phyloP scores from a whole-genome alignment of 2,113 vertebrate genomes.

The Coreoperca whiteheadi region DNA sequence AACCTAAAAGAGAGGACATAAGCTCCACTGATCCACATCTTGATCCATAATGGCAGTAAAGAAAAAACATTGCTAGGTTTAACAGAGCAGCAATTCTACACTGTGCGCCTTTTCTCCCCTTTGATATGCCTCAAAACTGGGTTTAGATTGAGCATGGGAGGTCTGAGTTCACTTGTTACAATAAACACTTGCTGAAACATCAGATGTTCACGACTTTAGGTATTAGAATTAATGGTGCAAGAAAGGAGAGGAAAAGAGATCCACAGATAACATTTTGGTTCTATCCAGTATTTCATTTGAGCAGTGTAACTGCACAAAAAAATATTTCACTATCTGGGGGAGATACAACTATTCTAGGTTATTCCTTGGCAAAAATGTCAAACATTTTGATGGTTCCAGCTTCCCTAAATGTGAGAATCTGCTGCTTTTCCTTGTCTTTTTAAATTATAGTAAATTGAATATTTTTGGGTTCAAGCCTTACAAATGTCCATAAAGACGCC shows the following conservation, averaged over 20 bases:
- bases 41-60: conserved; percentile 32
- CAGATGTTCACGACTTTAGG: not conserved
- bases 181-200: conserved; percentile 18
- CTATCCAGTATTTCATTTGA: not conserved
- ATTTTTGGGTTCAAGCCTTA: no score
- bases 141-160: conserved; percentile 18
- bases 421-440: not conserved
- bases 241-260: not conserved
- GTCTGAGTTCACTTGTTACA: conserved; percentile 20
- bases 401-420: not conserved
- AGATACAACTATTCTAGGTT: no score
- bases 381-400: not conserved
- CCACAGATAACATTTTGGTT: not conserved
- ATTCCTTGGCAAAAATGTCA: not conserved
- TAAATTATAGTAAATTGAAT: not conserved
- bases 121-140: conserved; percentile 7
- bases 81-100: not conserved
- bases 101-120: conserved; percentile 10
- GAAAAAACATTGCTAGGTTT: conserved; percentile 6
- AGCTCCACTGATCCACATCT: conserved; percentile 42
- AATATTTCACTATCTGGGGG: no score
- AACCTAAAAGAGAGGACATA: conserved; percentile 31
- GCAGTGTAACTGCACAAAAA: no score
- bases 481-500: no score
- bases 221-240: not conserved